Evolutionary conservation across 1,140 invertebrate species (phyloP), one percentile per base, ranked within the genome.

Genomic region (Calliphora vicina): DNA sequence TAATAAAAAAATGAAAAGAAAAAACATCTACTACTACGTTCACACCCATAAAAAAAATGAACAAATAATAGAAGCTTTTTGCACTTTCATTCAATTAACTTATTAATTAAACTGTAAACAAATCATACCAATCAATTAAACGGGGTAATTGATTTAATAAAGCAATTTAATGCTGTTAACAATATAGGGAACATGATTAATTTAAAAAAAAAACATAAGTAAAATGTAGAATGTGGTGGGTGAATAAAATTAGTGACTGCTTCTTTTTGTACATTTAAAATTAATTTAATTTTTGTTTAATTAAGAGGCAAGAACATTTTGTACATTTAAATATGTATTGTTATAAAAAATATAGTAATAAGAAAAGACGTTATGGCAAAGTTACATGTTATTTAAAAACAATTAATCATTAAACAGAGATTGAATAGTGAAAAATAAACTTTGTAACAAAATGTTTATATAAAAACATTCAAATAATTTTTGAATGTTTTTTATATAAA

Each of bases 41-140:
- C 35, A 78, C 74, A 78, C 74, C 50, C 35, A 43, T 43, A 1
- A n/a, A 6, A 57, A 57, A 78, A 78, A 78, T 78, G 74, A 78
- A 78, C n/a, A 13, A 78, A 78, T 78, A 78, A 78, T 78, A 78
- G 74, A 78, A 78, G 74, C 74, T 45, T 78, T 78, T 78, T 78
- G 42, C 74, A 78, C 74, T 45, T 78, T 67, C 9, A n/a, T 50
- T 50, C 35, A 50, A 50, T 50, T 50, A 50, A 50, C 12, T 50
- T 50, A 50, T 50, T 50, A 50, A 50, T 50, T 50, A 17, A 50
- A 35, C 35, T 35, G 35, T 35, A 35, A 35, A 35, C 35, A 35
- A 35, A 35, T 35, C 35, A 35, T 35, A 35, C 10, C 13, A 57
- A 57, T 57, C 50, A 57, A 57, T 57, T 57, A 57, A 13, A 57